Evolutionary conservation across 2,888 invertebrate species (phyloP), one percentile per base, ranked within the genome.

Genomic region (Cryptophagus acutangulus): DNA sequence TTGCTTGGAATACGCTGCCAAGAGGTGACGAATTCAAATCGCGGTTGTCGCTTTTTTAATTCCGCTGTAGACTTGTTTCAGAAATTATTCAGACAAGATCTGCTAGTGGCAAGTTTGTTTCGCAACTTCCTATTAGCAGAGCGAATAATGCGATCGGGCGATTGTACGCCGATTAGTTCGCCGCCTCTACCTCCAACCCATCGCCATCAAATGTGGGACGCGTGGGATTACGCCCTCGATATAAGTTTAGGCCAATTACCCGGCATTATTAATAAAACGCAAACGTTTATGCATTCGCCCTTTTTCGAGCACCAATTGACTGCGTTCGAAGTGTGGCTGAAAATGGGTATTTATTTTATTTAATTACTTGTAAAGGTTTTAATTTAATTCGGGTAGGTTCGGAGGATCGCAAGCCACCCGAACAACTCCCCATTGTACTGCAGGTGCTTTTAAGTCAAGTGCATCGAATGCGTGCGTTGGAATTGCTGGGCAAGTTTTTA

Each of bases 221-320:
- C 97, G 1, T 99, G 99, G 99, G 99, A 99, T 71, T 78, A 94
- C 59, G 91, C 95, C 9, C 77, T 99, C 51, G 99, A 99, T 71
- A 76, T 94, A 55, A 94, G 93, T 60, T 75, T 99, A 52, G 82
- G 88, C 41, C 96, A 96, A 70, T 75, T 96, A 58, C 91, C 91
- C 43, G 78, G 76, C 38, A 81, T 89, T 60, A 67, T 87, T 51
- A 77, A 79, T 29, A 72, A 74, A 12, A 73, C 75, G 33, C 73
- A 74, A 41, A 73, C 74, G 6, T 86, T 84, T 63, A 71, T 73
- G 17, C 88, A 90, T 71, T 82, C 92, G 59, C 82, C 89, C 16
- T 99, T 99, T 75, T 99, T 99, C 70, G 89, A 95, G 64, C 94
- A 97, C 65, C 97, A 99, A 72, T 76, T 99, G 43, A 93, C 94